A percentile compares a stretch with the other conserved stretches of the same genome.
These are phyloP conservation scores for Acanthurus leucopareius DNA, from an alignment of 2,797 vertebrate species.

Conservation along the genomic window DNA sequence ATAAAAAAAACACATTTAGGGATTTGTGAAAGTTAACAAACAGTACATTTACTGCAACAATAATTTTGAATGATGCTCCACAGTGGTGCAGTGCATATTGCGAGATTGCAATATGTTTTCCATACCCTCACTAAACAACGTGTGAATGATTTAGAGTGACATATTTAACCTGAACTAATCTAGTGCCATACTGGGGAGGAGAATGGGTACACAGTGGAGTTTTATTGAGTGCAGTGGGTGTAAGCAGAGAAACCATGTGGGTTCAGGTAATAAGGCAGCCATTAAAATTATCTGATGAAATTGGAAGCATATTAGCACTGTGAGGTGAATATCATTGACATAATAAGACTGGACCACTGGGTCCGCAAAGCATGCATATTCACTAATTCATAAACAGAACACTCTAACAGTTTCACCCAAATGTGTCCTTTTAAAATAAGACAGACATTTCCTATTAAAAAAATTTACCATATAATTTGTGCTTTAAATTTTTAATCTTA, in stretches of 20 bases:
- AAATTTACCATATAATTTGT: background rate
- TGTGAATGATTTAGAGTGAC: slow-evolving; percentile 21
- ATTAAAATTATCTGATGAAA: slow-evolving; percentile 61
- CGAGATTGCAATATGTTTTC: background rate
- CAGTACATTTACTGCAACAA: background rate
- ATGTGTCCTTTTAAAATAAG: background rate
- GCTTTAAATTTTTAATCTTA: background rate
- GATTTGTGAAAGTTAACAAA: slow-evolving; percentile 28
- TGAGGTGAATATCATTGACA: slow-evolving; percentile 54
- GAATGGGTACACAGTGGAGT: slow-evolving; percentile 18
- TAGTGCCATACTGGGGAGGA: slow-evolving; percentile 26
- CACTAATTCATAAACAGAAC: slow-evolving; percentile 13
- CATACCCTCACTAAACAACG: slow-evolving; percentile 11
- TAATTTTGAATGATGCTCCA: background rate
- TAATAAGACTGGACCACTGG: slow-evolving; percentile 17
- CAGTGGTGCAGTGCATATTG: background rate
- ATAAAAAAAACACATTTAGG: background rate
- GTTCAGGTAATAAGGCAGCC: slow-evolving; percentile 57
- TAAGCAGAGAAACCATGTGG: slow-evolving; percentile 47
- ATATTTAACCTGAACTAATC: slow-evolving; percentile 51
- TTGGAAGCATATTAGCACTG: slow-evolving; percentile 46
- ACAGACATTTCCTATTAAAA: background rate
- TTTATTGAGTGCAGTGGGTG: slow-evolving; percentile 48
- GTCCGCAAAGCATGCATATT: background rate
- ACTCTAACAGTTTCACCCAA: background rate